Evolutionary conservation across 1,140 invertebrate genomes (phyloP).

Genomic region (honey bee (Apis mellifera)): DNA sequence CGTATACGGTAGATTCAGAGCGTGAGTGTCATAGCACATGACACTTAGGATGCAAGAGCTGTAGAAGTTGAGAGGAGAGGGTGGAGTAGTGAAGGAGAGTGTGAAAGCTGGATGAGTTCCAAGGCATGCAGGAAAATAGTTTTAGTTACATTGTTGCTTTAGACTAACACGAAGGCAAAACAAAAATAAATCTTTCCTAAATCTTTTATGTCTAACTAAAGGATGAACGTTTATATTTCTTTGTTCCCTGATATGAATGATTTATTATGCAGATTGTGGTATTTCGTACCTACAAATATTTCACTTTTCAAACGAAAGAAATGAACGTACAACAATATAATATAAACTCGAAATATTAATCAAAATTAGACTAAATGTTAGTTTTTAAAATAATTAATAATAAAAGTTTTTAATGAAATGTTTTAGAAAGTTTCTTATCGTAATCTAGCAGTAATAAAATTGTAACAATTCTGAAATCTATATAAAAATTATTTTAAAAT

Average conservation of each 20-base stretch:
- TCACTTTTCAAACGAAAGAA: too few species aligned
- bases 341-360: too few species aligned
- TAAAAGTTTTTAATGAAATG: too few species aligned
- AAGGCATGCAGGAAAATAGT: slow-evolving; percentile 34
- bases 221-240: neutral
- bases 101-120: slow-evolving; percentile 49
- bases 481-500: too few species aligned
- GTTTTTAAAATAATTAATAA: too few species aligned
- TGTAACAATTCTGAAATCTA: too few species aligned
- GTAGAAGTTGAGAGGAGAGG: neutral
- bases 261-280: too few species aligned
- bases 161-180: neutral
- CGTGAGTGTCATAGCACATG: neutral
- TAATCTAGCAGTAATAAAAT: too few species aligned
- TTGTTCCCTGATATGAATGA: neutral
- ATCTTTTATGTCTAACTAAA: neutral
- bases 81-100: slow-evolving; percentile 8
- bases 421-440: too few species aligned
- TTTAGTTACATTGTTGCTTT: neutral
- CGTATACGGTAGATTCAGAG: neutral
- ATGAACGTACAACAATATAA: too few species aligned
- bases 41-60: slow-evolving; percentile 10
- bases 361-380: too few species aligned
- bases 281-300: too few species aligned
- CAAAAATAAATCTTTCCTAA: neutral